These are phyloP conservation scores for Portevinia maculata DNA, from an alignment of 2,888 invertebrate genomes.

Conservation along the genomic window DNA sequence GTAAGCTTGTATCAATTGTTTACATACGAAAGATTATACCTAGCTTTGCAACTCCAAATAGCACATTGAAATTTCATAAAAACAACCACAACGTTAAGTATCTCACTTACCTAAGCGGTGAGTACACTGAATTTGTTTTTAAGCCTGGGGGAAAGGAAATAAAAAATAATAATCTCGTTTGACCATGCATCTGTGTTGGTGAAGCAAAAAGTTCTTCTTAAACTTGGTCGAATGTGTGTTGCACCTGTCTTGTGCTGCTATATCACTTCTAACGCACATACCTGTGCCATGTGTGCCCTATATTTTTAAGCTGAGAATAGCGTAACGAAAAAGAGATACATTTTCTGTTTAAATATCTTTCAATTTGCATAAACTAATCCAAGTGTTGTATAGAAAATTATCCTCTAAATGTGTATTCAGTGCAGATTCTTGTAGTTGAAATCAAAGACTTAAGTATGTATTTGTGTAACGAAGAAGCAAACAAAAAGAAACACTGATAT, in stretches of 20 bases:
- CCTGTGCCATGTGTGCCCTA: slow-evolving; percentile 31
- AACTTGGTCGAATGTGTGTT: not conserved
- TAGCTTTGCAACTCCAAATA: not conserved
- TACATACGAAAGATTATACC: not conserved
- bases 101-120: slow-evolving; percentile 12
- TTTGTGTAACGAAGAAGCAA: slow-evolving; percentile 7
- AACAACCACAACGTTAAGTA: slow-evolving; percentile 6
- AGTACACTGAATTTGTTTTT: slow-evolving; percentile 20
- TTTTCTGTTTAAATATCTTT: slow-evolving; percentile 12
- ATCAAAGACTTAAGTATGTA: slow-evolving; percentile 11
- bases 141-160: not conserved
- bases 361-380: slow-evolving; percentile 30
- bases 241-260: slow-evolving; percentile 29
- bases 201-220: not conserved
- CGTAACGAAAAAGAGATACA: slow-evolving; percentile 24
- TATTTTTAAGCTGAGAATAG: slow-evolving; percentile 19
- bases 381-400: slow-evolving; percentile 6
- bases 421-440: slow-evolving; percentile 12
- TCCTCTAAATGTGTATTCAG: slow-evolving; percentile 3
- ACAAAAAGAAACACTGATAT: slow-evolving; percentile 9
- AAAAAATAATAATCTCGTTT: slow-evolving; percentile 3
- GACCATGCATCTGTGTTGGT: not conserved
- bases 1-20: slow-evolving; percentile 12
- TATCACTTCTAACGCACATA: slow-evolving; percentile 14
- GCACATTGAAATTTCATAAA: slow-evolving; percentile 22